These are phyloP conservation scores for Aphis gossypii DNA, from an alignment of 1,140 invertebrate species.

Conservation along the genomic window DNA sequence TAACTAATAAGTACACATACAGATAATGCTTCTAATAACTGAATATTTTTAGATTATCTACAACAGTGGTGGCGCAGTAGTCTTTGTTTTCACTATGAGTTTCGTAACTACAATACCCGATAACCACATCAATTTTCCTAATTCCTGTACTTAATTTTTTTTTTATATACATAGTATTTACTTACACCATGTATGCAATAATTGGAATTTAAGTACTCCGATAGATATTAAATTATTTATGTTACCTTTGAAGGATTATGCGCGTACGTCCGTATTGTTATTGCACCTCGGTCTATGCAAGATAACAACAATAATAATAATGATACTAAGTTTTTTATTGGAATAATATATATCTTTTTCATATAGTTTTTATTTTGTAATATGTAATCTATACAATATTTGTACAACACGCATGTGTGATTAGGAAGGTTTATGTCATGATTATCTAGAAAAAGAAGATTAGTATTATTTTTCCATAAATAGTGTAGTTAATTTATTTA, in stretches of 20 bases:
- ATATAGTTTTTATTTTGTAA: not conserved
- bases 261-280: not conserved
- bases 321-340: not conserved
- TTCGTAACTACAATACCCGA: not conserved
- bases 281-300: not conserved
- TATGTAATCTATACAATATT: not conserved
- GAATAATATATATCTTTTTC: not conserved
- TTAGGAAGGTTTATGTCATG: not conserved
- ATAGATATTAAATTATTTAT: not conserved
- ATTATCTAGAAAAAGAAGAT: not conserved
- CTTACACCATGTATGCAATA: not conserved
- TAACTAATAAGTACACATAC: not conserved
- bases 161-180: not conserved
- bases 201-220: not conserved
- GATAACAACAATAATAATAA: not conserved
- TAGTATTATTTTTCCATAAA: not conserved
- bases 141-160: conserved; percentile 6
- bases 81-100: not conserved
- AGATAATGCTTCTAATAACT: not conserved
- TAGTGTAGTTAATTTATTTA: not conserved
- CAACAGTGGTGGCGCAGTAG: not conserved
- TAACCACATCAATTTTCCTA: not conserved
- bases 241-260: not conserved
- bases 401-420: not conserved
- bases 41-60: not conserved